Base-by-base conservation (phyloP, 2,888 invertebrate species). In the Tinea pellionella region DNA sequence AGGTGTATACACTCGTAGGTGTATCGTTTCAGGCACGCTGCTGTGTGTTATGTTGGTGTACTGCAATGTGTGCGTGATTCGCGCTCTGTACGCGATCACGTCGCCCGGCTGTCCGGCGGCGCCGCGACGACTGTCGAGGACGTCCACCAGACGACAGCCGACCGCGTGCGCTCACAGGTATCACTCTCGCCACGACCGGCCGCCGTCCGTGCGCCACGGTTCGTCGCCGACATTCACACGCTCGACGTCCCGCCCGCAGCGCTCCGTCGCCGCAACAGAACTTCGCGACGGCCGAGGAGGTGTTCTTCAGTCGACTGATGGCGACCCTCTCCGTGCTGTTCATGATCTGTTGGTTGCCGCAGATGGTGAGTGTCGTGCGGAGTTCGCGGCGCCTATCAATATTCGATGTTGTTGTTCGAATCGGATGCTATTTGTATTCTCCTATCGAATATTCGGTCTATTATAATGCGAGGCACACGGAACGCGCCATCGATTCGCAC, bases 291-390 rank as follows among this genome's bases (percentile, higher is more conserved):
- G 90, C 92, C 0, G 95, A 96, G 73, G 96, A 96, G 78, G 90
- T 94, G 59, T 93, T 94, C 63, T 96, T 96, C 78, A 94, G 95
- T 66, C 90, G 93, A 67, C 89, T 96, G 51, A 96, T 96, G 96
- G 93, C 93, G 1, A 90, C 92, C 59, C 89, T 96, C 47, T 94
- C 95, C 64, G 90, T 95, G 64, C 91, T 94, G 29, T 96, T 95
- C 75, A 92, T 95, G 69, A 81, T 93, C 51, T 96, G 95, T 79
- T 96, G 96, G 96, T 89, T 94, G 82, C 96, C 96, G 19, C 95
- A 95, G 79, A 92, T 96, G 93, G 96, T 96, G 72, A 89, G 87
- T 64, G 24, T 2, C 13, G 3, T 4, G 2, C 42, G 42, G 42
- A 4, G 42, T n/a, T 42, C n/a, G 13, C 8, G 42, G 2, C 8